phyloP scores from a whole-genome alignment of 2,888 invertebrate genomes.

The Myathropa florea region DNA sequence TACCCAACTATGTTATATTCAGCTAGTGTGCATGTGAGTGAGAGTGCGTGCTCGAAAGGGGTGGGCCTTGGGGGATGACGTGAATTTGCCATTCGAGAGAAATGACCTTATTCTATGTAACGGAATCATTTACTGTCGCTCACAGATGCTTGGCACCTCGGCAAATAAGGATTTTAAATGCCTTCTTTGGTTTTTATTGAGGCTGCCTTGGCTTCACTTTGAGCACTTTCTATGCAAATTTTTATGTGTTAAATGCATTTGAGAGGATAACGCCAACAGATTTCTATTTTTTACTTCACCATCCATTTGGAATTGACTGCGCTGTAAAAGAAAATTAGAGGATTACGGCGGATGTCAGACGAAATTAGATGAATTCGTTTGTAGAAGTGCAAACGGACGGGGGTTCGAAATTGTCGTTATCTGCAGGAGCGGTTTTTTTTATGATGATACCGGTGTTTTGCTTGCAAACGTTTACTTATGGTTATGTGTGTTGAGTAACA shows the following conservation, averaged over 20 bases:
- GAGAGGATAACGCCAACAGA: conserved; percentile 74
- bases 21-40: neutral
- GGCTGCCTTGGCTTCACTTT: conserved; percentile 55
- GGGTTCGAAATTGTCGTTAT: conserved; percentile 57
- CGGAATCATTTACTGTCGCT: conserved; percentile 68
- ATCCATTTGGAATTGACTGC: conserved; percentile 36
- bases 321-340: conserved; percentile 68
- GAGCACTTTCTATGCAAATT: conserved; percentile 78
- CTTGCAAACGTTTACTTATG: conserved; percentile 21
- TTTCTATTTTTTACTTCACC: conserved; percentile 36
- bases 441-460: conserved; percentile 52
- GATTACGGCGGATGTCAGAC: conserved; percentile 64
- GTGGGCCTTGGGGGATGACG: neutral
- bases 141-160: conserved; percentile 70
- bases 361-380: conserved; percentile 70
- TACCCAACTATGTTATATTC: neutral
- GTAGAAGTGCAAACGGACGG: conserved; percentile 37
- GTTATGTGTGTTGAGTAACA: conserved; percentile 20
- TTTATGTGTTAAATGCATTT: conserved; percentile 80
- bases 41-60: neutral
- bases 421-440: conserved; percentile 60
- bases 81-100: conserved; percentile 53
- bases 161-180: conserved; percentile 67
- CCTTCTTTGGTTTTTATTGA: conserved; percentile 67
- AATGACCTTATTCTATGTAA: conserved; percentile 65